Evolutionary conservation across 53 echinoderm and acorn worm species (phyloP).

Genomic region (Hippasteria phrygiana): DNA sequence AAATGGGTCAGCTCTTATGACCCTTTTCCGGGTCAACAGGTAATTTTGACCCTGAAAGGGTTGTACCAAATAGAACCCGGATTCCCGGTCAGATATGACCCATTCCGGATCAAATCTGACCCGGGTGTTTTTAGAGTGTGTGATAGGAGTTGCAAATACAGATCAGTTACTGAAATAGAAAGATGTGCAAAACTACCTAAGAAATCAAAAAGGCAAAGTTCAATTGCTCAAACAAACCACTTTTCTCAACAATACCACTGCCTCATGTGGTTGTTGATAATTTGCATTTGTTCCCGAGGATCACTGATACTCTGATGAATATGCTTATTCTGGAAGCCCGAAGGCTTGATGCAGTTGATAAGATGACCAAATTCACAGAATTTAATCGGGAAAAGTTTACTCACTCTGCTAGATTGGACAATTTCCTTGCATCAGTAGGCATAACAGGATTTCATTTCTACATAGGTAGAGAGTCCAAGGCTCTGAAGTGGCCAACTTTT

Average conservation of each 20-base stretch:
- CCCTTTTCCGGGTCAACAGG: no score
- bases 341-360: conserved; percentile 15
- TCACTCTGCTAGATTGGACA: conserved; percentile 28
- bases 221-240: neutral
- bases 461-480: conserved; percentile 14
- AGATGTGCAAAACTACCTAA: conserved; percentile 4
- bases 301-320: conserved; percentile 3
- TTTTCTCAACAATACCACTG: neutral
- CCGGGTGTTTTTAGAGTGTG: neutral
- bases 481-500: conserved; percentile 48
- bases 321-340: conserved; percentile 8
- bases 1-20: no score
- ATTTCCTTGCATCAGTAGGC: conserved; percentile 13
- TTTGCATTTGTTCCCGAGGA: conserved; percentile 14
- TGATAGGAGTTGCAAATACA: neutral
- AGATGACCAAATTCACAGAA: conserved; percentile 24
- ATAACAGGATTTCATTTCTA: conserved; percentile 42
- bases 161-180: conserved; percentile 2
- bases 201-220: neutral
- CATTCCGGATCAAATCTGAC: no score
- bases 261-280: conserved; percentile 17
- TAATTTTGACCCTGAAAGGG: no score
- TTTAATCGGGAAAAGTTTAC: conserved; percentile 29
- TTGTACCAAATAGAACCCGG: no score
- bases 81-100: no score